These are phyloP conservation scores for Enteromius paludinosus DNA, from an alignment of 2,797 vertebrate species.

Conservation along the genomic window DNA sequence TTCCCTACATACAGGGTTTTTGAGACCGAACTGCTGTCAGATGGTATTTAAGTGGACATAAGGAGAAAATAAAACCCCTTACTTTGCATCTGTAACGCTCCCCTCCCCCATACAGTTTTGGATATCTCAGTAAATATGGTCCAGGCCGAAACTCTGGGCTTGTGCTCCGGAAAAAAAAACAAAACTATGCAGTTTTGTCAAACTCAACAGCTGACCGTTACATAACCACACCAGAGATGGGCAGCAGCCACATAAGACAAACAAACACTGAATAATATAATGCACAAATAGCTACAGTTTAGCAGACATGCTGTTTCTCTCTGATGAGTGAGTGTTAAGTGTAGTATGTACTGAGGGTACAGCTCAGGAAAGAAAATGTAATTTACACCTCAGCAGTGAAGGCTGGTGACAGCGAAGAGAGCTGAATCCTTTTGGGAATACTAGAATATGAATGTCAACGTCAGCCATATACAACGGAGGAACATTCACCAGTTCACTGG, in stretches of 20 bases:
- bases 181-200: background rate
- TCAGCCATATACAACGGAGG: slow-evolving; percentile 3
- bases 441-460: slow-evolving; percentile 12
- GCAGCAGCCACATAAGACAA: background rate
- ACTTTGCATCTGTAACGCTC: slow-evolving; percentile 1
- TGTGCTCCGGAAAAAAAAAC: background rate
- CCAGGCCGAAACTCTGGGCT: slow-evolving; percentile 27
- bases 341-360: background rate
- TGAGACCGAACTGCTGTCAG: background rate
- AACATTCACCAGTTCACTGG: background rate
- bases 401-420: slow-evolving; percentile 11
- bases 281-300: background rate
- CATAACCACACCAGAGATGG: slow-evolving; percentile 7
- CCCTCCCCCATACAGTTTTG: slow-evolving; percentile 42
- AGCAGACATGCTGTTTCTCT: background rate
- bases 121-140: slow-evolving; percentile 42
- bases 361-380: slow-evolving; percentile 16
- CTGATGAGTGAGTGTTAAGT: slow-evolving; percentile 17
- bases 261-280: slow-evolving; percentile 4
- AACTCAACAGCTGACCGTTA: slow-evolving; percentile 30
- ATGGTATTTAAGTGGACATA: background rate
- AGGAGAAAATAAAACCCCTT: slow-evolving; percentile 36
- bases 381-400: slow-evolving; percentile 31
- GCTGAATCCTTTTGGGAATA: slow-evolving; percentile 30
- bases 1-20: background rate